Base-by-base conservation (phyloP, 2,113 vertebrate genomes). In the Lepisosteus osseus region DNA sequence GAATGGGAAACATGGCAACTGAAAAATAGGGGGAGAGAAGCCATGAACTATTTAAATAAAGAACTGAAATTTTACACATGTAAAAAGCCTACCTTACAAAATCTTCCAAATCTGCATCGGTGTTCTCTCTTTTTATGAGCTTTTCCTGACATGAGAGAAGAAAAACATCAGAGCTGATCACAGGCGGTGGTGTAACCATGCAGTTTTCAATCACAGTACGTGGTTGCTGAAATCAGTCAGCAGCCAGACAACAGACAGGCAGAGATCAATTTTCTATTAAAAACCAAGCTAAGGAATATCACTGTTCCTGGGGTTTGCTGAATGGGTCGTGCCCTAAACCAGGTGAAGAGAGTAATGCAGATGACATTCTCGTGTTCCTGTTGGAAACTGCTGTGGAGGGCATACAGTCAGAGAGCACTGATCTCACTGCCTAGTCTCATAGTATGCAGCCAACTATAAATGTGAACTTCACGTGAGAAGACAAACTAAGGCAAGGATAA, bases 61-160 rank as follows among this genome's bases (percentile, higher is more conserved):
- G 29, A 29, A 29, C 29, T 29, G 29, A 29, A 29, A 29, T 29
- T 29, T 29, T 29, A 29, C 29, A 29, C 29, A 29, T 2, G 29
- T 29, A 29, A 72, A 69, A 42, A 15, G 42, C 70, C 42, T 61
- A 65, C 70, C 74, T 76, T 57, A 69, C 74, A 68, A 59, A 65
- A 66, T 71, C 54, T n/a, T 54, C 67, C 29, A 65, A 70, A 74
- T 78, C 76, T 73, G 65, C 67, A 42, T 84, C 80, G 13, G n/a
- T 6, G 12, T 1, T 67, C 65, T 88, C 84, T 1, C 45, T 76
- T 81, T 90, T 81, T 0, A 62, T 55, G 3, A 71, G 69, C 74
- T 81, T 89, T 44, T 72, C 77, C 86, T 90, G 70, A 56, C 42
- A 43, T 15, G 29, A 56, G 57, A 74, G 15, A 15, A 61, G 65